These are phyloP conservation scores for Andrena bucephala DNA, from an alignment of 2,888 invertebrate genomes.

Conservation along the genomic window DNA sequence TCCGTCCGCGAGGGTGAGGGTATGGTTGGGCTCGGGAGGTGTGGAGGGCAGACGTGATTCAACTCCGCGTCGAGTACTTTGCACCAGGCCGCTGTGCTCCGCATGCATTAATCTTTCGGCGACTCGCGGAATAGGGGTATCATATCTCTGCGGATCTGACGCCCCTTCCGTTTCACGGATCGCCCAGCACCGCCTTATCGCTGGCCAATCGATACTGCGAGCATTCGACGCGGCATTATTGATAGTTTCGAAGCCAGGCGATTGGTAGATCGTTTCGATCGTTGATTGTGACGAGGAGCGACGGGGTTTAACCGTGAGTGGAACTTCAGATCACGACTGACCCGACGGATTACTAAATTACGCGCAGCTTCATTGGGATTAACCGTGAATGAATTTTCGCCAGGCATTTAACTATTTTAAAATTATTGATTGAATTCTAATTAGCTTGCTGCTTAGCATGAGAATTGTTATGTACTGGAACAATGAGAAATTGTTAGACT, in stretches of 20 bases:
- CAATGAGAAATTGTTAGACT: too few species aligned
- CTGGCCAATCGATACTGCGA: background rate
- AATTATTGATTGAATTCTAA: too few species aligned
- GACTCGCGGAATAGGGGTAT: conserved; percentile 17
- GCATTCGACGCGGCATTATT: background rate
- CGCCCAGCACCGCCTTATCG: conserved; percentile 1
- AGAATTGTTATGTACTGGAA: too few species aligned
- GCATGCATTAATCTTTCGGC: conserved; percentile 60
- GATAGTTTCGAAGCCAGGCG: background rate
- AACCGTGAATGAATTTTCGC: too few species aligned
- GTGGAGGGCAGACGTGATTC: conserved; percentile 7
- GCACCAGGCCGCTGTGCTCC: background rate
- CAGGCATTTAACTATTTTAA: too few species aligned
- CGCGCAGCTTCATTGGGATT: too few species aligned
- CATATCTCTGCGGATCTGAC: conserved; percentile 12
- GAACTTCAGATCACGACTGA: too few species aligned
- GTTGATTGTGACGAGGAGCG: background rate
- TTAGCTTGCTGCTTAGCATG: too few species aligned
- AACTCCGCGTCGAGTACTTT: conserved; percentile 15
- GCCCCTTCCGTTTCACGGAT: conserved; percentile 13
- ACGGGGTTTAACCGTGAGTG: too few species aligned
- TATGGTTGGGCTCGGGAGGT: background rate
- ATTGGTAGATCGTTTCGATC: background rate
- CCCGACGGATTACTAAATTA: too few species aligned
- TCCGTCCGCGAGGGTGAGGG: conserved; percentile 1